Conservation (phyloP, 2,113 vertebrate genomes). For the Chunga burmeisteri region DNA sequence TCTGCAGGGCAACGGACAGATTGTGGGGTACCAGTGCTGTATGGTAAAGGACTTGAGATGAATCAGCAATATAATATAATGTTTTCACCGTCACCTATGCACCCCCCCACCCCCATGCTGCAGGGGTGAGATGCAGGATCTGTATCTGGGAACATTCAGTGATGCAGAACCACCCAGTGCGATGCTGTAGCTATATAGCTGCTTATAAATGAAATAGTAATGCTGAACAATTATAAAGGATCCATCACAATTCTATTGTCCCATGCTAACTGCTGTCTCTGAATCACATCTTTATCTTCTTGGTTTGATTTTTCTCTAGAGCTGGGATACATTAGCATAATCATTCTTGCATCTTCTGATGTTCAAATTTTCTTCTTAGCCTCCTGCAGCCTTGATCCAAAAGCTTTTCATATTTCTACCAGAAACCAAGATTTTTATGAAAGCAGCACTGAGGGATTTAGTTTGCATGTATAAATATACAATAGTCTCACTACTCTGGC, state of each 20-base stretch:
- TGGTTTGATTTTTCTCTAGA: neutral
- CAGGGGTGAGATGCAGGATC: neutral
- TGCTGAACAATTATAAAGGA: neutral
- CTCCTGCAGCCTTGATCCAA: constrained; percentile 5
- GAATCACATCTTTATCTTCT: neutral
- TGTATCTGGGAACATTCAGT: neutral
- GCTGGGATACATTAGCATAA: neutral
- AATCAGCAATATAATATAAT: neutral
- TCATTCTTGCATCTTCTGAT: neutral
- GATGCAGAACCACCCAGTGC: neutral
- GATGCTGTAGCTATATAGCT: neutral
- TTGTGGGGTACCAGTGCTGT: neutral
- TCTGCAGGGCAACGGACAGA: neutral
- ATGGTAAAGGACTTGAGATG: neutral
- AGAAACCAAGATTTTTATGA: neutral
- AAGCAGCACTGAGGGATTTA: neutral
- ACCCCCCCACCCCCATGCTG: no score
- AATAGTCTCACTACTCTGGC: neutral
- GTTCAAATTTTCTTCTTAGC: neutral
- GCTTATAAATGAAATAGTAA: neutral
- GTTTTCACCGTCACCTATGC: neutral
- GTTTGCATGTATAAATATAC: constrained; percentile 13
- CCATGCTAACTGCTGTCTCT: neutral
- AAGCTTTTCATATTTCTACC: constrained; percentile 17
- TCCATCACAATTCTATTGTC: neutral